Conservation (phyloP, 2,113 vertebrate species). For the Colinus virginianus region DNA sequence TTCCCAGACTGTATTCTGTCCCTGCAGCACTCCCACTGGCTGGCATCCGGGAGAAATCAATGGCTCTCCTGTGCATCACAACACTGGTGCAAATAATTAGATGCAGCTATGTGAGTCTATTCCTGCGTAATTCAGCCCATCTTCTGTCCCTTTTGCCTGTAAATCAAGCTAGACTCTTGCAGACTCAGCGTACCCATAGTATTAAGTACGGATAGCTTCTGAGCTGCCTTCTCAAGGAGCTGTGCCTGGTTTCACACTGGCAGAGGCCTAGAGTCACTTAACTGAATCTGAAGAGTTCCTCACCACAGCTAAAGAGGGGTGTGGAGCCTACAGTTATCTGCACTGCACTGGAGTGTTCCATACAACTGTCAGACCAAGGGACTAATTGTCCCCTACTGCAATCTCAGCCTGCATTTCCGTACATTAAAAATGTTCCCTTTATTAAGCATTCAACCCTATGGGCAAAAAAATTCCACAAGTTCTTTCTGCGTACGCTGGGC, state of each 20-base stretch:
- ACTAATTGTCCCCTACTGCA: conserved; percentile 14
- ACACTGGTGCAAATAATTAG: neutral
- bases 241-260: neutral
- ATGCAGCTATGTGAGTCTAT: neutral
- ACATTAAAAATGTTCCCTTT: neutral
- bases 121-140: neutral
- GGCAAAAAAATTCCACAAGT: conserved; percentile 32
- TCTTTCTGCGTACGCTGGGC: neutral
- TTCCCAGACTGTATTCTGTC: neutral
- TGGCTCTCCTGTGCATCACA: neutral
- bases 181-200: neutral
- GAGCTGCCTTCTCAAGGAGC: neutral
- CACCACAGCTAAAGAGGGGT: neutral
- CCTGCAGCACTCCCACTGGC: neutral
- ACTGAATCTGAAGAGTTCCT: neutral
- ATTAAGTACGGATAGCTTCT: neutral
- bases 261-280: neutral
- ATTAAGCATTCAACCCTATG: conserved; percentile 25
- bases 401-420: conserved; percentile 12
- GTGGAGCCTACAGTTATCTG: neutral
- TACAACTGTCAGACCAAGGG: neutral
- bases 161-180: neutral
- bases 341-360: neutral
- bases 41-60: neutral
- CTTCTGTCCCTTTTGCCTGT: neutral